These are phyloP conservation scores for Amiota communis DNA, from an alignment of 2,888 invertebrate genomes.

Conservation along the genomic window DNA sequence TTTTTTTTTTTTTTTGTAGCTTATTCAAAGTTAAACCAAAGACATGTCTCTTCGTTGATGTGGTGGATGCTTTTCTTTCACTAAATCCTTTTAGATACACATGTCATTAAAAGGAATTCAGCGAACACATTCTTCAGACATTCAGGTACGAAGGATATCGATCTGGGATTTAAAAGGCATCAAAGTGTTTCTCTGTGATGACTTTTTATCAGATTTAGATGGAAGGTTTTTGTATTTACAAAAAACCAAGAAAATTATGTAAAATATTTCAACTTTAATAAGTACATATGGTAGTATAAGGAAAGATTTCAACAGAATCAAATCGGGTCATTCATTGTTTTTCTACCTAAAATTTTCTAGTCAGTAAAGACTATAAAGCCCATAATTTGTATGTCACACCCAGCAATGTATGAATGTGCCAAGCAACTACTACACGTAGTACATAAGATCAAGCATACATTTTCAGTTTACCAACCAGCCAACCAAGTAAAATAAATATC, in stretches of 20 bases:
- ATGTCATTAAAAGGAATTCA: conserved; percentile 1
- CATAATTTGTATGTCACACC: background rate
- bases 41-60: background rate
- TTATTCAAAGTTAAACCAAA: background rate
- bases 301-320: no score
- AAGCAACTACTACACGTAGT: no score
- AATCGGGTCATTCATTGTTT: background rate
- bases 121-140: background rate
- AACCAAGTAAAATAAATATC: no score
- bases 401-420: background rate
- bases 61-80: background rate
- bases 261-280: no score
- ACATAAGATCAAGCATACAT: no score
- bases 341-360: background rate
- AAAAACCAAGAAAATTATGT: no score
- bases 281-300: no score
- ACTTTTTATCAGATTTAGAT: background rate
- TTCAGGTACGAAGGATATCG: conserved; percentile 5
- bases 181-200: background rate
- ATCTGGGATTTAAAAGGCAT: background rate
- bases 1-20: no score
- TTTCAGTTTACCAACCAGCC: no score
- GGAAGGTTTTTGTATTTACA: no score
- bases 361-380: background rate
- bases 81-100: background rate